Conservation (phyloP, 1,140 invertebrate species). For the Proales similis region DNA sequence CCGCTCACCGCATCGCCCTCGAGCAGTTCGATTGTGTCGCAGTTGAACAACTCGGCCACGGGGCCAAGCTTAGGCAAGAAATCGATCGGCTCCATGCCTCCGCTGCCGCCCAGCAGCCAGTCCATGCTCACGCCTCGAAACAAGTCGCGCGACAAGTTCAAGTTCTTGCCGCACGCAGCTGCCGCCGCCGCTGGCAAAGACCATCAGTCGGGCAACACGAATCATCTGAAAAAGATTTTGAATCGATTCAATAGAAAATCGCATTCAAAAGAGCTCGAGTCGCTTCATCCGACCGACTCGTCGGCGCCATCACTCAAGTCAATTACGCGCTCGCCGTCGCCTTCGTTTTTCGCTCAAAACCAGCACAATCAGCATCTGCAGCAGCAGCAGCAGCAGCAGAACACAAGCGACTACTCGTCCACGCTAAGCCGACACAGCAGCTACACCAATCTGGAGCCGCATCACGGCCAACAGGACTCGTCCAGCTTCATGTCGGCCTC, state of each 20-base stretch:
- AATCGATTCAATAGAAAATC: conserved; percentile 18
- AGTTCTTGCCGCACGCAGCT: no score
- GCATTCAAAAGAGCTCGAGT: conserved; percentile 28
- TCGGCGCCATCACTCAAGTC: conserved; percentile 51
- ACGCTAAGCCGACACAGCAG: conserved; percentile 54
- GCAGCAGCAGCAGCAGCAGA: not conserved
- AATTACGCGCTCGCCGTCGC: conserved; percentile 43
- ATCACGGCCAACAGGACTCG: conserved; percentile 41
- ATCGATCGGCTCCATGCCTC: conserved; percentile 26
- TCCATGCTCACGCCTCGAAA: conserved; percentile 16
- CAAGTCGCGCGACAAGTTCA: conserved; percentile 21
- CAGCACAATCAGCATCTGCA: conserved; percentile 42
- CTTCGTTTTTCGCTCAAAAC: no score
- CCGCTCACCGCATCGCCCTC: conserved; percentile 34
- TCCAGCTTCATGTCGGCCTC: not conserved
- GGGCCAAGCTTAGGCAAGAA: conserved; percentile 2
- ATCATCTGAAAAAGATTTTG: conserved; percentile 22
- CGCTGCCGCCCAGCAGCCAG: not conserved
- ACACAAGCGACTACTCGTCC: not conserved
- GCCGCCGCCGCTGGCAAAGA: no score
- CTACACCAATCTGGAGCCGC: conserved; percentile 80
- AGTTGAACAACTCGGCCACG: not conserved
- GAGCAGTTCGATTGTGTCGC: no score
- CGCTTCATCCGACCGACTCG: conserved; percentile 39
- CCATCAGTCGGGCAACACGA: not conserved